A percentile compares a stretch with the other conserved stretches of the same genome.
Conservation (phyloP, 1,140 invertebrate genomes). For the Heliconius nattereri region DNA sequence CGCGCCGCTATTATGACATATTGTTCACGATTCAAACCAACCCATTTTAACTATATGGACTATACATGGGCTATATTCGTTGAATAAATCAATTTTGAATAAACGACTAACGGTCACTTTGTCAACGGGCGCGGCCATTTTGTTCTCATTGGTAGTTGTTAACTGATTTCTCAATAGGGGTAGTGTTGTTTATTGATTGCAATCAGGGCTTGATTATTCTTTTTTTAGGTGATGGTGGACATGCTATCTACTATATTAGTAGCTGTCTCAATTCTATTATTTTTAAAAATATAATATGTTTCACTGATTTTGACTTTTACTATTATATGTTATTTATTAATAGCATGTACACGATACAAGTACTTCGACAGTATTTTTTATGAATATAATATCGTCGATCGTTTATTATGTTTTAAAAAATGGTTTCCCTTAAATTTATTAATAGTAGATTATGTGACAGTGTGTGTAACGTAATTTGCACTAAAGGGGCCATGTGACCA, state of each 20-base stretch:
- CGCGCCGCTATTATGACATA: constrained; percentile 71
- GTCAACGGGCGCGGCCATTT: constrained; percentile 32
- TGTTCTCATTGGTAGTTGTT: constrained; percentile 30
- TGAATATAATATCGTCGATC: too few species aligned
- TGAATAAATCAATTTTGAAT: constrained; percentile 41
- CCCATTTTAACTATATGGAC: constrained; percentile 49
- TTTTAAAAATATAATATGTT: too few species aligned
- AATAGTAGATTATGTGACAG: constrained; percentile 19
- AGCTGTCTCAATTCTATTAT: too few species aligned
- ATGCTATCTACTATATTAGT: background rate
- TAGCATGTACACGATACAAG: too few species aligned
- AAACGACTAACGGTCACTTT: constrained; percentile 35
- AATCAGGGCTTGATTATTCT: background rate
- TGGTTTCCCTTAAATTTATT: constrained; percentile 6
- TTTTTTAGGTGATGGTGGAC: background rate
- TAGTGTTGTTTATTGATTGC: constrained; percentile 14
- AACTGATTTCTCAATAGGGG: constrained; percentile 20
- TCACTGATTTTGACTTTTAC: too few species aligned
- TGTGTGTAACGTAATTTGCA: constrained; percentile 29
- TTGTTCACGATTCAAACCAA: constrained; percentile 67
- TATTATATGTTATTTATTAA: too few species aligned
- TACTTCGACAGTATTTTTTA: too few species aligned
- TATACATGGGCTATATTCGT: constrained; percentile 42
- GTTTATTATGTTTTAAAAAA: too few species aligned
- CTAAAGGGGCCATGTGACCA: constrained; percentile 40